Evolutionary conservation across 2,797 vertebrate species (phyloP).

Genomic region (Typhlichthys subterraneus): DNA sequence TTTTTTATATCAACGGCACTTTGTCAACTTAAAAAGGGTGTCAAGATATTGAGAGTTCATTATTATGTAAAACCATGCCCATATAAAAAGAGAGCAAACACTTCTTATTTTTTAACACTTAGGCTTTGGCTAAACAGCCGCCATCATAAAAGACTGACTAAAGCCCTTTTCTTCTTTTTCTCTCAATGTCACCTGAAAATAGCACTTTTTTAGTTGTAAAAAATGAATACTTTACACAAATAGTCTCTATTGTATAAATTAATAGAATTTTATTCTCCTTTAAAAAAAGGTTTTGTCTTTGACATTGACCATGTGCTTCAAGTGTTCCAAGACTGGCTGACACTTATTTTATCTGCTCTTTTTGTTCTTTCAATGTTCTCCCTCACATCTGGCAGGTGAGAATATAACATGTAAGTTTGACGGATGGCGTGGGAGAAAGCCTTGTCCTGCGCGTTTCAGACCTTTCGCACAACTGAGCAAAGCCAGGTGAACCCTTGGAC

Average conservation of each 20-base stretch:
- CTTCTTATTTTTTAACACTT: conserved; percentile 67
- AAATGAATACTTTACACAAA: conserved; percentile 21
- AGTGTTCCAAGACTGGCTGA: conserved; percentile 69
- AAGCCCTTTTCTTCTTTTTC: conserved; percentile 60
- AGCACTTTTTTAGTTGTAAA: conserved; percentile 49
- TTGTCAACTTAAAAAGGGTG: conserved; percentile 76
- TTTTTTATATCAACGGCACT: conserved; percentile 71
- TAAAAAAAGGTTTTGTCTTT: conserved; percentile 57
- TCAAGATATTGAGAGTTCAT: conserved; percentile 73
- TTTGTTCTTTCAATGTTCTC: conserved; percentile 58
- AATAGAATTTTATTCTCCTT: conserved; percentile 20
- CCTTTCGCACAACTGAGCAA: conserved; percentile 72
- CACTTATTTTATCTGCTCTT: conserved; percentile 62
- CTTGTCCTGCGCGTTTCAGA: conserved; percentile 63
- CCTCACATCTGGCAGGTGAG: conserved; percentile 42
- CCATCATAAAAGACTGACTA: conserved; percentile 63
- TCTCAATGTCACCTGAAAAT: conserved; percentile 64
- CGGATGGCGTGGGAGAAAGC: conserved; percentile 62
- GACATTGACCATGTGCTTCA: conserved; percentile 63
- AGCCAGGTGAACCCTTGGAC: conserved; percentile 63
- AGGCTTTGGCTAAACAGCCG: conserved; percentile 62
- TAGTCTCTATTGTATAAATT: conserved; percentile 17
- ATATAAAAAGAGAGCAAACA: conserved; percentile 76
- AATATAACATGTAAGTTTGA: conserved; percentile 43
- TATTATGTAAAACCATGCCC: conserved; percentile 76